Conservation (phyloP, 2,113 vertebrate genomes). For the Rattus norvegicus region DNA sequence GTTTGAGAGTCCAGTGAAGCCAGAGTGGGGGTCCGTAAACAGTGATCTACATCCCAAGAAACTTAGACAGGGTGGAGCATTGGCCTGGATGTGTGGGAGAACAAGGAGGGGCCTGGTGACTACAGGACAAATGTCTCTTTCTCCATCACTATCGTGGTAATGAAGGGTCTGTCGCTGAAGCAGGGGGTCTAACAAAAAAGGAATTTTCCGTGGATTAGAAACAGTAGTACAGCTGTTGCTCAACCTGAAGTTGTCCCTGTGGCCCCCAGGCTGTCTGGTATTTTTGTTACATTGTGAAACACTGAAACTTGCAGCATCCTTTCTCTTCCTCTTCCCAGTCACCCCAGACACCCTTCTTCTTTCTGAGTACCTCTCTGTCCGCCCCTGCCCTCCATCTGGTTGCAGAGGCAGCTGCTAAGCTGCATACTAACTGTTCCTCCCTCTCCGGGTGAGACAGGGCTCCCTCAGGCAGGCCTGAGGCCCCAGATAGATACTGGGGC, state of each 20-base stretch:
- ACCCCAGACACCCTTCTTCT: conserved; percentile 26
- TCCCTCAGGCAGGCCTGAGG: conserved; percentile 80
- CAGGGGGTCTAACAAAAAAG: not conserved
- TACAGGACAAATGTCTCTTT: not conserved
- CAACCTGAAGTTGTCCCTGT: conserved; percentile 72
- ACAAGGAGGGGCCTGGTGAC: not conserved
- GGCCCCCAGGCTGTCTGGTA: conserved; percentile 52
- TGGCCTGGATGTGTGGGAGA: not conserved
- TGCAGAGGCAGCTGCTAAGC: conserved; percentile 75
- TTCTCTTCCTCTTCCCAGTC: conserved; percentile 73
- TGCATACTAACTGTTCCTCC: conserved; percentile 75
- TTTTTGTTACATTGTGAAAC: conserved; percentile 81
- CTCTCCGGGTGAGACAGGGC: conserved; percentile 79
- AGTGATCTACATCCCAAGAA: not conserved
- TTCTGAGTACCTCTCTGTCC: conserved; percentile 63
- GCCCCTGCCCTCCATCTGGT: conserved; percentile 73
- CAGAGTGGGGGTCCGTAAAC: not conserved
- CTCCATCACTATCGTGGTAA: not conserved
- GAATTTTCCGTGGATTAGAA: conserved; percentile 72
- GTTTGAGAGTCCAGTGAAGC: not conserved
- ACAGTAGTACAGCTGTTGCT: conserved; percentile 73
- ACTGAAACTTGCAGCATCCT: conserved; percentile 61
- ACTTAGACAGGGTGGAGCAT: not conserved
- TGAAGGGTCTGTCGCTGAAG: not conserved
- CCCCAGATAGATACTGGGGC: conserved; percentile 82